Base-by-base conservation (phyloP, 1,140 invertebrate genomes). In the Papilio aristodemus region DNA sequence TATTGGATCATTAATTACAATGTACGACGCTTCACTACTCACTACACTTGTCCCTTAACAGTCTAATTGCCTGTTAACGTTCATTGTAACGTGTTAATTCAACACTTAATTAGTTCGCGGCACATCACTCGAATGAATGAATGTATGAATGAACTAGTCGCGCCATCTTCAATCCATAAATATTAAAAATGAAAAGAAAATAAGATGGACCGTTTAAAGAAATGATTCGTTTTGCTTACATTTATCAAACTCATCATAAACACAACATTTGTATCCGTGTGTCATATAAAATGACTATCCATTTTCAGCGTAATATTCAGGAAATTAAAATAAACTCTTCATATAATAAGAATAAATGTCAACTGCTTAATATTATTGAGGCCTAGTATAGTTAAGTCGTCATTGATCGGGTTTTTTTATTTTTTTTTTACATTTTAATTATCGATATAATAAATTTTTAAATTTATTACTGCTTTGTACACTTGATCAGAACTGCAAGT, bases 41-140 rank as follows among this genome's bases (percentile, higher is more conserved):
- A 64, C 11, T 25, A 22, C 43, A 57, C 38, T 69, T 60, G 67
- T 39, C 60, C 68, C 66, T 76, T 74, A 71, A 68, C 69, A 70
- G 68, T 71, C 22, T 73, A 79, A 76, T 79, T 75, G 68, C 71
- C 32, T 67, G 70, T 72, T 69, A 72, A 73, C 67, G 72, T 68
- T 73, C 50, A 57, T 63, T 37, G 67, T 71, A 73, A 70, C 74
- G 69, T 69, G 72, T 72, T 73, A 69, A 76, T 63, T 41, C 68
- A 69, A 70, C 67, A 54, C 66, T 72, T 74, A 74, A 74, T 72
- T 76, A 76, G 66, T 70, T 67, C 38, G 37, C 37, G 37, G 69
- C 46, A 71, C 69, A 73, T 75, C 70, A 76, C 66, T 69, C 54
- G 75, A 68, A 70, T 74, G 72, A 76, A 76, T 74, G 72, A 73